Base-by-base conservation (phyloP, 2,888 invertebrate genomes). In the Orthosia incerta region DNA sequence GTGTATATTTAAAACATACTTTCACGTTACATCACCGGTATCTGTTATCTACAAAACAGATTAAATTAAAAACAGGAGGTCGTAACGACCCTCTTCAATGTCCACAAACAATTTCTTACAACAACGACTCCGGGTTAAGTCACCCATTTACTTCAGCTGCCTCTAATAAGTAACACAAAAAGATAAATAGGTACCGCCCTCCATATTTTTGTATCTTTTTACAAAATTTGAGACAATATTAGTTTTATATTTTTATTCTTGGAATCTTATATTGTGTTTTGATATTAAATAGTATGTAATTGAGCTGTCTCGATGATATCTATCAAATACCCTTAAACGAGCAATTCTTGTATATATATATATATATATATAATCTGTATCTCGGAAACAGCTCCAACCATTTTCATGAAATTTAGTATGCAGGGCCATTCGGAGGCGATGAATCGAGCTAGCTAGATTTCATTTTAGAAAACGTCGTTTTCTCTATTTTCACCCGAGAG, bases 21-120 rank as follows among this genome's bases (percentile, higher is more conserved):
- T 82, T 57, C 18, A 63, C 66, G n/a, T 23, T 59, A 78, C 66
- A 67, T 70, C 63, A 62, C 60, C 18, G n/a, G 50, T 46, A 73
- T 59, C 63, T 79, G 66, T 67, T 79, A 79, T 83, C 74, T 70
- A 59, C 16, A 64, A 59, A 67, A 74, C 62, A 59, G 80, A 74
- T 74, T 79, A 79, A 71, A 80, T 83, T 83, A 80, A 80, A 83
- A 83, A 83, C 83, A 74, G 67, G 50, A 60, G 70, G 45, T 71
- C 70, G 75, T 83, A 71, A 80, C 69, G 80, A 80, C 80, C 80
- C 83, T 83, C 70, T 71, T 80, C 83, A 79, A 83, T 70, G 83
- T 83, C 80, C 74, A 79, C 80, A 57, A 80, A 69, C 70, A 59
- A 80, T 80, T 80, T 83, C 80, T 80, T 79, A 83, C 67, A 71